phyloP scores from a whole-genome alignment of 1,140 invertebrate species.

The Zaprionus gabonicus region DNA sequence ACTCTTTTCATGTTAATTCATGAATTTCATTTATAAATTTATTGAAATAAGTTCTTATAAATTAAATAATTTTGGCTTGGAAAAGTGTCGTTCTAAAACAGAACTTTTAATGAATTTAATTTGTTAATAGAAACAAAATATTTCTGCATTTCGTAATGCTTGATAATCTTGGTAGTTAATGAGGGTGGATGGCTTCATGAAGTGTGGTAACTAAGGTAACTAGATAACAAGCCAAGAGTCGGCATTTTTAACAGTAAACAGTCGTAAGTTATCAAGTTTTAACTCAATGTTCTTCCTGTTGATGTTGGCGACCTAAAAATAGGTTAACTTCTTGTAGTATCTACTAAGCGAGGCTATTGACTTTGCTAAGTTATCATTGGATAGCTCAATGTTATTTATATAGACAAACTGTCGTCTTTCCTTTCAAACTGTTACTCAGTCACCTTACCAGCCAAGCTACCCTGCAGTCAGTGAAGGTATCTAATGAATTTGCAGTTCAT shows the following conservation, averaged over 20 bases:
- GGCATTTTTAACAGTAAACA: not conserved
- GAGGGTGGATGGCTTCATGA: not conserved
- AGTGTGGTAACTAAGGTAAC: slow-evolving; percentile 6
- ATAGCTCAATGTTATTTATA: not conserved
- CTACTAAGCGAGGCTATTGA: not conserved
- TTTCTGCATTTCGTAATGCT: not conserved
- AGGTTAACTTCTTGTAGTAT: not conserved
- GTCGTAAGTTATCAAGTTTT: not conserved
- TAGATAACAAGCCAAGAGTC: not conserved
- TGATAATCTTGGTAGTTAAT: not conserved
- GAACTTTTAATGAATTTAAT: not conserved
- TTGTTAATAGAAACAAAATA: not conserved
- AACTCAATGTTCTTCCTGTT: not conserved
- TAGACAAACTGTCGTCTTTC: not conserved
- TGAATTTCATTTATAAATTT: no score
- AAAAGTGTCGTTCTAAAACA: not conserved
- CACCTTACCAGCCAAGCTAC: not conserved
- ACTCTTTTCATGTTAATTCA: no score
- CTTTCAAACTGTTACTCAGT: not conserved
- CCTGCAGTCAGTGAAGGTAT: not conserved
- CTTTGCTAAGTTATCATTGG: not conserved
- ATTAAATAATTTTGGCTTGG: no score
- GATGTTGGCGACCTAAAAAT: not conserved
- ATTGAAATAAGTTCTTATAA: no score
- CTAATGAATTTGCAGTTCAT: not conserved